Evolutionary conservation across 2,797 vertebrate species (phyloP).

Genomic region (Knipowitschia caucasica): DNA sequence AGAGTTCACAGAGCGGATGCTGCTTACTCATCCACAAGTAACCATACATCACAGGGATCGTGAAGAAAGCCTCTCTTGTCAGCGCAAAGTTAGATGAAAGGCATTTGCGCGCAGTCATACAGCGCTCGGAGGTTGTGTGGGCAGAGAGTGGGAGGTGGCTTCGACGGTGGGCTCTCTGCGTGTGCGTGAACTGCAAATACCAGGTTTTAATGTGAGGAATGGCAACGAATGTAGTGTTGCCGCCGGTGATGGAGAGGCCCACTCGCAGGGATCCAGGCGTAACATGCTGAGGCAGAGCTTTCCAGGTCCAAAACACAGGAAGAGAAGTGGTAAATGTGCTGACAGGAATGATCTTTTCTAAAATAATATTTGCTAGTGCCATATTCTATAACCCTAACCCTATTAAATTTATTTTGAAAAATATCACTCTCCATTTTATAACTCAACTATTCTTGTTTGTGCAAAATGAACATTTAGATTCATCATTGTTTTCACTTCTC

Average conservation of each 20-base stretch:
- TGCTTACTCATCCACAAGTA: constrained; percentile 47
- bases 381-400: no score
- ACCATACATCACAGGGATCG: constrained; percentile 32
- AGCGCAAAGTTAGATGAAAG: constrained; percentile 26
- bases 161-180: constrained; percentile 29
- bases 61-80: constrained; percentile 32
- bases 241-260: constrained; percentile 1
- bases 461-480: no score
- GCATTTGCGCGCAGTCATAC: constrained; percentile 29
- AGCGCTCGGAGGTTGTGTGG: constrained; percentile 47
- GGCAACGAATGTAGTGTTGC: neutral
- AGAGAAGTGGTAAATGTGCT: neutral
- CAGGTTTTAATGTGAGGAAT: constrained; percentile 15
- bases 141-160: constrained; percentile 43
- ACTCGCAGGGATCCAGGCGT: neutral
- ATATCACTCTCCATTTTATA: no score
- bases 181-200: constrained; percentile 9
- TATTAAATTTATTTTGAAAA: no score
- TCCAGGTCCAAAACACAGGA: constrained; percentile 6
- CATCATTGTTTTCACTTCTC: no score
- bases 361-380: no score
- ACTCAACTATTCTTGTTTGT: no score
- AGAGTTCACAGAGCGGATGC: constrained; percentile 11
- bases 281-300: constrained; percentile 17
- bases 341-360: no score